phyloP scores from a whole-genome alignment of 2,888 invertebrate species.

The Cybosia mesomella region DNA sequence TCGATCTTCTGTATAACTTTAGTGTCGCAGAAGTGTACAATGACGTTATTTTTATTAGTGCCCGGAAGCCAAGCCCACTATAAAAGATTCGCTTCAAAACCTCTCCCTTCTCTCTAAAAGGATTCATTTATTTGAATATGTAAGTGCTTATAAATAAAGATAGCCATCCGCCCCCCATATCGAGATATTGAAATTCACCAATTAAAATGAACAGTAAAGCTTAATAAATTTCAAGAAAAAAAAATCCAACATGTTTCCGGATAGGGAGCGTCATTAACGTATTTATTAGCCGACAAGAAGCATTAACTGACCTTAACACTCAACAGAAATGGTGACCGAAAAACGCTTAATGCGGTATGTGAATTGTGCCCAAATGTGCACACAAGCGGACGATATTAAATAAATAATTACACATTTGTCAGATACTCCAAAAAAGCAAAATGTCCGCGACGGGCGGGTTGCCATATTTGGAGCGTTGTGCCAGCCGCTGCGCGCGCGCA shows the following conservation, averaged over 20 bases:
- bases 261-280: constrained; percentile 55
- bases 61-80: neutral
- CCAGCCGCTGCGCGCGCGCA: constrained; percentile 67
- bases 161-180: constrained; percentile 43
- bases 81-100: neutral
- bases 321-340: constrained; percentile 65
- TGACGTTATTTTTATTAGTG: neutral
- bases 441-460: constrained; percentile 69
- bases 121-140: constrained; percentile 2
- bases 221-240: constrained; percentile 62
- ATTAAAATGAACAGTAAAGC: constrained; percentile 64
- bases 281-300: constrained; percentile 56
- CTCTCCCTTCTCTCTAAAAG: constrained; percentile 3
- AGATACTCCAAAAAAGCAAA: constrained; percentile 83
- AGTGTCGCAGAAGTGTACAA: neutral
- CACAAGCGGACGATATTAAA: constrained; percentile 78
- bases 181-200: constrained; percentile 58
- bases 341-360: constrained; percentile 73
- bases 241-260: constrained; percentile 51
- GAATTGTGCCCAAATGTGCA: constrained; percentile 83
- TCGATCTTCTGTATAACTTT: neutral
- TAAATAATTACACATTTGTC: constrained; percentile 88
- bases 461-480: constrained; percentile 78
- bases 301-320: constrained; percentile 65
- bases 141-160: constrained; percentile 12